A percentile compares a stretch with the other conserved stretches of the same genome.
phyloP scores from a whole-genome alignment of 2,797 vertebrate genomes.

The Etheostoma perlongum region DNA sequence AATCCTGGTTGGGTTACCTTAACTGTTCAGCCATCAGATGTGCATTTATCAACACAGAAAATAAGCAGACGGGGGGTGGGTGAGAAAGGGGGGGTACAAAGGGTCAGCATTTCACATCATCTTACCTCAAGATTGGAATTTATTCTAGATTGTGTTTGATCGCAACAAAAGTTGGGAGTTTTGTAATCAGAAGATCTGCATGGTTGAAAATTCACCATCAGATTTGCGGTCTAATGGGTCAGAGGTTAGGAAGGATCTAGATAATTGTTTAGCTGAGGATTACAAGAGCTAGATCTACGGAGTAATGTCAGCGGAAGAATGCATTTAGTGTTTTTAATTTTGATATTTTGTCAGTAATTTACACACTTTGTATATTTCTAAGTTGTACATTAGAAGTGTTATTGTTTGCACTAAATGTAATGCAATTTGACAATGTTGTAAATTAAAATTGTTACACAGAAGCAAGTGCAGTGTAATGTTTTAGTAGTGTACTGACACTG shows the following conservation, averaged over 20 bases:
- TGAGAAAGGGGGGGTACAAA: background rate
- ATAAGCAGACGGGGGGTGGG: slow-evolving; percentile 11
- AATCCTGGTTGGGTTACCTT: slow-evolving; percentile 61
- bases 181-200: slow-evolving; percentile 55
- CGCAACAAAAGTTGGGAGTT: slow-evolving; percentile 60
- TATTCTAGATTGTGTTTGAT: slow-evolving; percentile 54
- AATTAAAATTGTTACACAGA: slow-evolving; percentile 84
- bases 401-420: slow-evolving; percentile 86
- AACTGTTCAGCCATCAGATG: slow-evolving; percentile 74
- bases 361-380: slow-evolving; percentile 84
- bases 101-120: slow-evolving; percentile 79
- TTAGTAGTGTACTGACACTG: background rate
- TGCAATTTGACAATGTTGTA: slow-evolving; percentile 84
- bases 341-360: slow-evolving; percentile 75
- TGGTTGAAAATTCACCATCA: slow-evolving; percentile 34
- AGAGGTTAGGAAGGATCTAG: slow-evolving; percentile 43
- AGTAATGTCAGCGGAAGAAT: slow-evolving; percentile 68
- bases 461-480: background rate
- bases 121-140: slow-evolving; percentile 76
- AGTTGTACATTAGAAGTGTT: slow-evolving; percentile 83
- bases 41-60: slow-evolving; percentile 76
- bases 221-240: slow-evolving; percentile 38
- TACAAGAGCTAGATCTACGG: slow-evolving; percentile 53
- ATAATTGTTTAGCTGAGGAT: slow-evolving; percentile 51
- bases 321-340: slow-evolving; percentile 79